phyloP scores from a whole-genome alignment of 2,113 vertebrate species.

The Pollimyrus isidori region DNA sequence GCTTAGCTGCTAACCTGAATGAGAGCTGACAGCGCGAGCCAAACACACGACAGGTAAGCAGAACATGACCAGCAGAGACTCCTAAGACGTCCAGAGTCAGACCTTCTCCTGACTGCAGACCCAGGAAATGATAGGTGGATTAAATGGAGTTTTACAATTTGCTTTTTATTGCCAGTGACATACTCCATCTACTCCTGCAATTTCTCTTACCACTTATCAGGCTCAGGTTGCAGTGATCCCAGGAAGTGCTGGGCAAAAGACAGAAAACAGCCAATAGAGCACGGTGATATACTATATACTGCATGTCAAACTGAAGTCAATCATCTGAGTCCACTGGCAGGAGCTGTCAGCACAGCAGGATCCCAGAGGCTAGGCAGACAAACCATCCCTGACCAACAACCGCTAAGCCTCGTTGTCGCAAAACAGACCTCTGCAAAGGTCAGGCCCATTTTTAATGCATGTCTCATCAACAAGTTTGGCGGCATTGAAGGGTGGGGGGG shows the following conservation, averaged over 20 bases:
- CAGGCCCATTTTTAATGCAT: constrained; percentile 5
- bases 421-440: constrained; percentile 8
- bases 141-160: background rate
- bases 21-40: constrained; percentile 12
- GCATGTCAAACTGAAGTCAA: background rate
- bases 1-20: background rate
- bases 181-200: background rate
- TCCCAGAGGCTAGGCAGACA: background rate
- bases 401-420: background rate
- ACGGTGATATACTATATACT: background rate
- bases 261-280: background rate
- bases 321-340: background rate
- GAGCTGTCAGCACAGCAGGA: background rate
- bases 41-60: background rate
- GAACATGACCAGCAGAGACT: background rate
- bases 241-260: background rate
- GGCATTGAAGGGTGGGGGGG: background rate
- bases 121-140: background rate
- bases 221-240: background rate
- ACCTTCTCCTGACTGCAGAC: background rate
- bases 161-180: background rate
- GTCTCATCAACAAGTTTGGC: constrained; percentile 1
- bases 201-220: background rate
- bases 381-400: background rate
- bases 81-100: background rate